Percentiles rank a stretch among this genome's conserved stretches.
Evolutionary conservation across 2,888 invertebrate genomes (phyloP).

Genomic region (Chromoteleia sp.): DNA sequence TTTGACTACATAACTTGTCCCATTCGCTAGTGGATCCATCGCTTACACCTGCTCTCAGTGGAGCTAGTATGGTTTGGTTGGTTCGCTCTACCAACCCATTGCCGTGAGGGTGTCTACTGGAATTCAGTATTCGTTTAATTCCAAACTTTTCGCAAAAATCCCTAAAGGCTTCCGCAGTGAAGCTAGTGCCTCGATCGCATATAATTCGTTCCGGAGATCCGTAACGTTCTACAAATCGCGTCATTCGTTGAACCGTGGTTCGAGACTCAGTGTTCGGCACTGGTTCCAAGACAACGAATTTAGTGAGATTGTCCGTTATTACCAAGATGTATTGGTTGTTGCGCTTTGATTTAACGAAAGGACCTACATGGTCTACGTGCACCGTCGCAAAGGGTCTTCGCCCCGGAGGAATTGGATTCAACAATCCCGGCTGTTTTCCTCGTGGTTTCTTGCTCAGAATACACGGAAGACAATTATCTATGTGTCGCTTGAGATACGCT

Average conservation of each 20-base stretch:
- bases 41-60: neutral
- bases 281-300: neutral
- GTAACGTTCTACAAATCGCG: neutral
- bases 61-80: neutral
- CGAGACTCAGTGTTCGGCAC: neutral
- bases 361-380: conserved; percentile 1
- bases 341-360: conserved; percentile 1
- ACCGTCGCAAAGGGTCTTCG: conserved; percentile 13
- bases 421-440: too few relatives aligned
- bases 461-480: too few relatives aligned
- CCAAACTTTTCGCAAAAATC: conserved; percentile 29
- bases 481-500: too few relatives aligned
- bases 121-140: conserved; percentile 42
- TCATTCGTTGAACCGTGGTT: neutral
- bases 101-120: conserved; percentile 54
- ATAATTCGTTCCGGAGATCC: neutral
- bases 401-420: neutral
- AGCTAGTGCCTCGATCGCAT: conserved; percentile 51
- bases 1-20: too few relatives aligned
- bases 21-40: neutral
- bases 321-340: conserved; percentile 1
- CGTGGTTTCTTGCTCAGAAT: too few relatives aligned
- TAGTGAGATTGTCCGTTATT: neutral
- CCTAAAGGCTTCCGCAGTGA: conserved; percentile 39
- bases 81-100: conserved; percentile 58